These are phyloP conservation scores for Acholoe squamosa DNA, from an alignment of 2,888 invertebrate genomes.

Conservation along the genomic window DNA sequence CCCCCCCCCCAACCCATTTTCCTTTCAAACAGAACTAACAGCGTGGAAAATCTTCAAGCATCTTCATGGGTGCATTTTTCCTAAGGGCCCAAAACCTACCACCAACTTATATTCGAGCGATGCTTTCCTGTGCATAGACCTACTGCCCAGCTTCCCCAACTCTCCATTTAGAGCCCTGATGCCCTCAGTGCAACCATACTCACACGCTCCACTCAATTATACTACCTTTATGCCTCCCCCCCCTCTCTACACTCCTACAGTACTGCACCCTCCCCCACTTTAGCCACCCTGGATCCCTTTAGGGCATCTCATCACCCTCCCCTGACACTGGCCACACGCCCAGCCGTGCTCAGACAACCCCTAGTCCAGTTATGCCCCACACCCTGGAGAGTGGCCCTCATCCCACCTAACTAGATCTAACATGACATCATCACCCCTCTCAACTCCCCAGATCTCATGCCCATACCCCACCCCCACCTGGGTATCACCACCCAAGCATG, in stretches of 20 bases:
- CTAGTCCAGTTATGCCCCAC: background rate
- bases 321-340: background rate
- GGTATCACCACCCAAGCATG: background rate
- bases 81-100: too few species aligned
- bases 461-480: background rate
- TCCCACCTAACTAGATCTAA: background rate
- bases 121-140: background rate
- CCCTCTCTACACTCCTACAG: background rate
- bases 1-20: background rate
- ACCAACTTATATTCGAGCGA: too few species aligned
- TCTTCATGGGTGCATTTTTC: too few species aligned
- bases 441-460: background rate
- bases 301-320: background rate
- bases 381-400: background rate
- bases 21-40: background rate
- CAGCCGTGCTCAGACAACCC: background rate
- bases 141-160: background rate
- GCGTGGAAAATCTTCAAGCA: too few species aligned
- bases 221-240: background rate
- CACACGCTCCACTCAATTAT: background rate
- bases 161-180: background rate
- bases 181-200: background rate
- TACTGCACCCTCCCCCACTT: background rate
- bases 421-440: constrained; percentile 15
- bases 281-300: background rate